A percentile compares a stretch with the other conserved stretches of the same genome.
phyloP scores from a whole-genome alignment of 2,797 vertebrate genomes.

The Bradypus variegatus region DNA sequence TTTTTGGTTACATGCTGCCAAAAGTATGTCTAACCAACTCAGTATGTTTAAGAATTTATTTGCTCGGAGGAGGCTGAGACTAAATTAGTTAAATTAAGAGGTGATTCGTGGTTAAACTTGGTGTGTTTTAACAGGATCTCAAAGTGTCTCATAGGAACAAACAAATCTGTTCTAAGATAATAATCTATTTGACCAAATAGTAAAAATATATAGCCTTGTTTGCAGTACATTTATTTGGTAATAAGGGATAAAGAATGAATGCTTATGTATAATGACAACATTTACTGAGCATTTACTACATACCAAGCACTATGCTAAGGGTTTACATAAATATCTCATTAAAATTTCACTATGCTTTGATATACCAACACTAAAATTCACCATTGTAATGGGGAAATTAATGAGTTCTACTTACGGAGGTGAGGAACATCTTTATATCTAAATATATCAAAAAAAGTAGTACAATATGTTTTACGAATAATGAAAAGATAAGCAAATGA shows the following conservation, averaged over 20 bases:
- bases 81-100: neutral
- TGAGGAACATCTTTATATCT: neutral
- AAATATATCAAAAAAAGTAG: slow-evolving; percentile 1
- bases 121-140: neutral
- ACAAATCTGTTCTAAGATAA: neutral
- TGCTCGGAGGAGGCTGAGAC: neutral
- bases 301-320: neutral
- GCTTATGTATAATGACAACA: neutral
- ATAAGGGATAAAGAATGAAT: slow-evolving; percentile 3
- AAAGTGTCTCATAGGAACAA: neutral
- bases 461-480: neutral
- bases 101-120: neutral
- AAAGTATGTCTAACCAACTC: neutral
- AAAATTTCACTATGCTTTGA: neutral
- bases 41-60: neutral
- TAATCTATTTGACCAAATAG: neutral
- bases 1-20: neutral
- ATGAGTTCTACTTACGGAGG: neutral
- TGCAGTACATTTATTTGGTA: slow-evolving; percentile 16
- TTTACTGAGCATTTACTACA: neutral
- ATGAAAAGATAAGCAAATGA: neutral
- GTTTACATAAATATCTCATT: neutral
- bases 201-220: neutral
- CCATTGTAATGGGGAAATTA: neutral
- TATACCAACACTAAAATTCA: neutral